A percentile compares a stretch with the other conserved stretches of the same genome.
These are phyloP conservation scores for Himantopus leucocephalus DNA, from an alignment of 2,113 vertebrate genomes.

Conservation along the genomic window DNA sequence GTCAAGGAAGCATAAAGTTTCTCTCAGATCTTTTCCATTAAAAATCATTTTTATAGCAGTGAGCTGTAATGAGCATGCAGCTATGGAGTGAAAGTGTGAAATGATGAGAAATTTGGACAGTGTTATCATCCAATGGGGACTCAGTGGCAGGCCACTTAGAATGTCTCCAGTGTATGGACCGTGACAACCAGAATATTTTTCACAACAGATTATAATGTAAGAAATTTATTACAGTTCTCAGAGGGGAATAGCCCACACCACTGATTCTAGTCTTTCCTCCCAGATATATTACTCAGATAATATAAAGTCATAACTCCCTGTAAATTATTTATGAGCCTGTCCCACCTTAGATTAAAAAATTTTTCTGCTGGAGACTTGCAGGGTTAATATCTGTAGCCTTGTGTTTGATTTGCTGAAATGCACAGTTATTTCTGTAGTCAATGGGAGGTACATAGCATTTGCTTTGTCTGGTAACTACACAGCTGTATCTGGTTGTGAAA, in stretches of 20 bases:
- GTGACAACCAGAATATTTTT: not conserved
- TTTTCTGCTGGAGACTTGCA: not conserved
- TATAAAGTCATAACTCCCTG: slow-evolving; percentile 20
- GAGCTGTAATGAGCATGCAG: not conserved
- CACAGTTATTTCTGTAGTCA: not conserved
- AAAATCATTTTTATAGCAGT: slow-evolving; percentile 50
- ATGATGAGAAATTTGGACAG: slow-evolving; percentile 45
- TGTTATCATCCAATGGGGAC: slow-evolving; percentile 49
- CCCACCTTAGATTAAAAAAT: slow-evolving; percentile 33
- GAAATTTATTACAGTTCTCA: slow-evolving; percentile 25
- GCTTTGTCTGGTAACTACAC: not conserved
- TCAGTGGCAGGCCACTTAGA: slow-evolving; percentile 34
- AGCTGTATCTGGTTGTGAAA: not conserved
- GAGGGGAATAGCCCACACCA: not conserved
- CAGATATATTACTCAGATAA: slow-evolving; percentile 24
- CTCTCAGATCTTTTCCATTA: slow-evolving; percentile 44
- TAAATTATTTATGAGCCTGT: slow-evolving; percentile 52
- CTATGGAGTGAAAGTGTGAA: slow-evolving; percentile 37
- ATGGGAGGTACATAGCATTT: not conserved
- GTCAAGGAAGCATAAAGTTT: slow-evolving; percentile 47
- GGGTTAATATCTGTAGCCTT: slow-evolving; percentile 23
- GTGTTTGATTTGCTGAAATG: slow-evolving; percentile 3
- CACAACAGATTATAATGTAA: slow-evolving; percentile 17
- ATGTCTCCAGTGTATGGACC: slow-evolving; percentile 6
- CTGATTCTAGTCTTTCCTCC: not conserved